Evolutionary conservation across 1,140 invertebrate genomes (phyloP), one percentile per base, ranked within the genome.

Genomic region (Pseudomyrmex cubaensis): DNA sequence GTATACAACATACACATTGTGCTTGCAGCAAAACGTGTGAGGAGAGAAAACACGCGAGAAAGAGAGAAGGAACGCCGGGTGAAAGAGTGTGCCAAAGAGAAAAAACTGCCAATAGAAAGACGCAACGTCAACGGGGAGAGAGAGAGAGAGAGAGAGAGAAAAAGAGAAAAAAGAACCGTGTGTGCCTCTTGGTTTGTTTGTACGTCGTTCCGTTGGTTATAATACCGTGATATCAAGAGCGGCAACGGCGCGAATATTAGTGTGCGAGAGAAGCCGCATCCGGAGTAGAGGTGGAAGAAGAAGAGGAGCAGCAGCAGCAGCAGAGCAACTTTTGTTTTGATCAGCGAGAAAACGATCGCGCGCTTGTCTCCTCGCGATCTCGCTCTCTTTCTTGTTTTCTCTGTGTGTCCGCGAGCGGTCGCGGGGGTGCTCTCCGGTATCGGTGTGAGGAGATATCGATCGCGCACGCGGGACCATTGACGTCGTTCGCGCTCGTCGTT

Each of bases 381-480:
- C 69, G 15, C 20, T 52, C 48, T 52, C 46, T 50, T 22, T 20
- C 17, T 22, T n/a, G 13, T 20, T 22, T 44, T 48, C 35, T 20
- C 64, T 50, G 12, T 52, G 54, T 48, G 20, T 25, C 15, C 44
- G 44, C 12, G 76, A 44, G 44, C 61, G 48, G n/a, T 56, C 74
- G 74, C 82, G 67, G 70, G 61, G 73, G 85, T 84, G 85, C 67
- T 62, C 57, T 72, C 57, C 64, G 76, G 64, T 70, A 82, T 87
- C 64, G 76, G 64, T 70, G 85, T 87, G 75, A 82, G 85, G 85
- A 87, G 85, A 87, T 87, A 87, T 87, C 86, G 86, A 87, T 87
- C 82, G 85, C 75, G 82, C 73, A 73, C 85, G 82, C 85, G 86
- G 86, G 85, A 87, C 86, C 86, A 87, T 87, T 87, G 86, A 87